These are phyloP conservation scores for Hydrozoanthus tunicans DNA, from an alignment of 64 coral and sea anemone genomes.

Conservation along the genomic window DNA sequence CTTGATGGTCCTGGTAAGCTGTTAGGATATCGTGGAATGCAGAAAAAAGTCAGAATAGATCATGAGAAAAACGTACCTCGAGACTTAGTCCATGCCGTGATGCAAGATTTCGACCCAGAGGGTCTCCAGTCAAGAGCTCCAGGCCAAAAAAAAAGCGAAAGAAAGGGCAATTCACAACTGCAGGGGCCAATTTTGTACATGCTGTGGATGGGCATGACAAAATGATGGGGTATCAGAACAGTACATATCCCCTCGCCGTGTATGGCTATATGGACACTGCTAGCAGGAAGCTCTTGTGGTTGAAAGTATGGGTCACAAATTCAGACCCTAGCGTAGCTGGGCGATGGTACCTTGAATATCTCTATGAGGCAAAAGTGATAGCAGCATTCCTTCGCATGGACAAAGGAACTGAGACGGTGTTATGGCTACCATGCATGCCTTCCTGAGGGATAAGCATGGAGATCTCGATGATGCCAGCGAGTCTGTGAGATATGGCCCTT, in stretches of 20 bases:
- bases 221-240: constrained; percentile 16
- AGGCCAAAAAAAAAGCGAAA: background rate
- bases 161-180: background rate
- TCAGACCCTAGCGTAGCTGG: background rate
- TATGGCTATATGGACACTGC: background rate
- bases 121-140: background rate
- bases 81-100: background rate
- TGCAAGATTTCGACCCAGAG: background rate
- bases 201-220: constrained; percentile 8
- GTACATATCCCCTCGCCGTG: constrained; percentile 1
- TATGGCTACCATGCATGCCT: constrained; percentile 16
- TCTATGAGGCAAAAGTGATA: constrained; percentile 2
- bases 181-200: background rate
- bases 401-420: constrained; percentile 6
- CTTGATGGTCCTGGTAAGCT: background rate
- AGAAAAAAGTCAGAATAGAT: background rate
- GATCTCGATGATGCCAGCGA: constrained; percentile 11
- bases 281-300: background rate
- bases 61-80: background rate
- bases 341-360: constrained; percentile 13
- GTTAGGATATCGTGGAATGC: background rate
- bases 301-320: constrained; percentile 7
- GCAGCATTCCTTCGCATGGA: constrained; percentile 11
- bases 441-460: constrained; percentile 13
- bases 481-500: constrained; percentile 9